These are phyloP conservation scores for Oligia latruncula DNA, from an alignment of 2,888 invertebrate species.

Conservation along the genomic window DNA sequence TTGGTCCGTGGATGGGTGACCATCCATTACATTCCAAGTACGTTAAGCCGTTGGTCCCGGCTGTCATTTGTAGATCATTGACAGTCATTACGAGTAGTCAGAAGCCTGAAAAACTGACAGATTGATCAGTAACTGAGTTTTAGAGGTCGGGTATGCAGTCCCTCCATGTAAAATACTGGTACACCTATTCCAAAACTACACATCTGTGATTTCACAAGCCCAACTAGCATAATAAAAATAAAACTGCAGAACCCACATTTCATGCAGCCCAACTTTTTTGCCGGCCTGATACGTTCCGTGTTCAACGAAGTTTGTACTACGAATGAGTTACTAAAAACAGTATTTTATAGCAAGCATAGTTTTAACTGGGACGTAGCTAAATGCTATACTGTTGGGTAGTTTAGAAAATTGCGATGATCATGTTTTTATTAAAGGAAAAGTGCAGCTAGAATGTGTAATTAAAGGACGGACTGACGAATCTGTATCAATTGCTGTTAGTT, in stretches of 20 bases:
- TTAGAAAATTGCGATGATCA: constrained; percentile 27
- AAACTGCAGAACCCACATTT: constrained; percentile 45
- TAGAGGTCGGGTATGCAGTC: neutral
- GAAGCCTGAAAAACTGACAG: neutral
- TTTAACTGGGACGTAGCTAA: constrained; percentile 55
- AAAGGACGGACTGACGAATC: too few species aligned
- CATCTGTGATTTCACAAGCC: constrained; percentile 31
- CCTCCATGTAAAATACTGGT: neutral
- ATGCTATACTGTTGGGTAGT: constrained; percentile 38
- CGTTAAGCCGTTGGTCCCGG: neutral
- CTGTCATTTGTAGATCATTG: neutral
- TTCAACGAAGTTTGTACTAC: constrained; percentile 58
- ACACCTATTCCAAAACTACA: neutral
- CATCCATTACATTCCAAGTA: neutral
- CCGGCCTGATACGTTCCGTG: constrained; percentile 47
- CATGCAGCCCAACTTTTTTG: constrained; percentile 58
- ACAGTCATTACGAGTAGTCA: neutral
- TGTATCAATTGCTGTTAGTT: neutral
- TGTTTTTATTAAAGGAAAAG: neutral
- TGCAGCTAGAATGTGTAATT: neutral
- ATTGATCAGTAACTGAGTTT: neutral
- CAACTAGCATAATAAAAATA: constrained; percentile 40
- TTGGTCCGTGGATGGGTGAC: neutral
- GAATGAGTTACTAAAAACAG: constrained; percentile 60
- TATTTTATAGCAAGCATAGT: constrained; percentile 60